Base-by-base conservation (phyloP, 2,797 vertebrate species). In the Ctenopoma multispine region DNA sequence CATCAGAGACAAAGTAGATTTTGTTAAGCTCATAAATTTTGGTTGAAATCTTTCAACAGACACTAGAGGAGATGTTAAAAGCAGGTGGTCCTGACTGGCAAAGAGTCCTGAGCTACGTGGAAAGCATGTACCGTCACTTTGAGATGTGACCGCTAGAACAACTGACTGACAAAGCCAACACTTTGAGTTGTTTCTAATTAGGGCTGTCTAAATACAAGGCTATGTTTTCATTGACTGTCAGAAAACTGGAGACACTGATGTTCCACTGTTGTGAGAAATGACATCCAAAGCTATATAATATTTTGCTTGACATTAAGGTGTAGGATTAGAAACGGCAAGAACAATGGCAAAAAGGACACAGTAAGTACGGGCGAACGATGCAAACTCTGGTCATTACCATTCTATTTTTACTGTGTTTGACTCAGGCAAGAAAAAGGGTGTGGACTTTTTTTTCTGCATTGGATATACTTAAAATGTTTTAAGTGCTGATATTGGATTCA, bases 51-150 rank as follows among this genome's bases (percentile, higher is more conserved):
- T 51, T 24, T 71, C 12, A n/a, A 64, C 84, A 96, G 95, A 94
- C 92, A 0, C 70, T 90, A 17, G 95, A 95, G 54, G 94, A 96
- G 86, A 95, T 96, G 93, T 88, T 95, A 63, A 88, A 90, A 58
- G 63, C 62, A 0, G 95, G 94, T 7, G 94, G 95, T 40, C 95
- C 95, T 1, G 95, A 96, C 79, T 96, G 95, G 95, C 95, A 96
- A 68, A 87, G 92, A 68, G 95, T 96, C 65, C 88, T 96, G 89
- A 90, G 87, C 77, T 96, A 96, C 15, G 93, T 96, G 64, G 94
- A 96, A 87, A 93, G 87, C 77, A 93, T 96, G 79, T 96, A 95
- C 83, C 90, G 90, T 23, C 93, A 95, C 84, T 96, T 96, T 92
- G 95, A 96, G 86, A 95, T 95, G 92, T 95, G 88, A 89, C 47